A percentile compares a stretch with the other conserved stretches of the same genome.
These are phyloP conservation scores for Cydia strobilella DNA, from an alignment of 1,140 invertebrate genomes.

Conservation along the genomic window DNA sequence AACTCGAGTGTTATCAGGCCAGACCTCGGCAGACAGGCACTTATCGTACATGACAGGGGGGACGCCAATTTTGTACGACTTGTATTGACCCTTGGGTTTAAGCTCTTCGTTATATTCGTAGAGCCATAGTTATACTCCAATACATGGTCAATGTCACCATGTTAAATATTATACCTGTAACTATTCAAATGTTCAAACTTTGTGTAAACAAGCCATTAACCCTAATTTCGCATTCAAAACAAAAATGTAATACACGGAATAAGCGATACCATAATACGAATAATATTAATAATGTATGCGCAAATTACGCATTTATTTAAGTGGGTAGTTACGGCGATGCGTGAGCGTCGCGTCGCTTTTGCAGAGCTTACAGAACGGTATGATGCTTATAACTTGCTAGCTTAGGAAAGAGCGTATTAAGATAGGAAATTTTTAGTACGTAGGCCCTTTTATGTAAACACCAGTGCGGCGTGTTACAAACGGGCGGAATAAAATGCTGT, in stretches of 20 bases:
- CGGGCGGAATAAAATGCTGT: background rate
- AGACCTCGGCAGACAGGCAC: no score
- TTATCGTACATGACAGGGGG: no score
- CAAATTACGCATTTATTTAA: constrained; percentile 55
- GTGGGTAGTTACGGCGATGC: constrained; percentile 44
- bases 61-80: no score
- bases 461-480: background rate
- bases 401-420: background rate
- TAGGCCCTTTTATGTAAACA: background rate
- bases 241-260: constrained; percentile 40
- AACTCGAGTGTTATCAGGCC: no score
- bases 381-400: background rate
- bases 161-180: no score
- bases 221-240: constrained; percentile 38
- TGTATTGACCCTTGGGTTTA: no score
- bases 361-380: background rate
- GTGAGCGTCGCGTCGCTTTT: constrained; percentile 5
- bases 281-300: constrained; percentile 41
- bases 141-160: no score
- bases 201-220: constrained; percentile 38
- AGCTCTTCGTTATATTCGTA: no score
- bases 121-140: no score
- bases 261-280: constrained; percentile 45
- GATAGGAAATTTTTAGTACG: background rate
- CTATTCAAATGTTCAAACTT: background rate